A percentile compares a stretch with the other conserved stretches of the same genome.
Evolutionary conservation across 2,113 vertebrate species (phyloP).

Genomic region (Bombycilla garrulus): DNA sequence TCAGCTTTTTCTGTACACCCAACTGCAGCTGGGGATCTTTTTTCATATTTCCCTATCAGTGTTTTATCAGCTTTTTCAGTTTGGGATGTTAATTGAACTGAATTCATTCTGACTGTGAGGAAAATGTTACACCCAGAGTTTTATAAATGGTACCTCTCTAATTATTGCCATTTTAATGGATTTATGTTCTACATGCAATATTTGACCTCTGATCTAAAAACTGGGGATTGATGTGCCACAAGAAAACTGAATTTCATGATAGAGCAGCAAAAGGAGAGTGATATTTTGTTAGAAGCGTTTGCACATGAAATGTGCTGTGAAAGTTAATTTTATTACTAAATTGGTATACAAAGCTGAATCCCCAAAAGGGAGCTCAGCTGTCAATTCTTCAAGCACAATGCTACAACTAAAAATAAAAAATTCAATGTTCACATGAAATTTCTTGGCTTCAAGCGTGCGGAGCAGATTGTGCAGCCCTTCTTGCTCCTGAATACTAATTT

Average conservation of each 20-base stretch:
- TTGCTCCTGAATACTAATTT: background rate
- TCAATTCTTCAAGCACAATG: background rate
- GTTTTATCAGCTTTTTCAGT: conserved; percentile 1
- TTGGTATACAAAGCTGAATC: background rate
- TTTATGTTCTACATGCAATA: background rate
- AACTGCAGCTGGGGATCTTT: background rate
- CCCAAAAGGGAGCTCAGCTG: background rate
- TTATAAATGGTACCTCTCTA: background rate
- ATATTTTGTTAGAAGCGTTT: background rate
- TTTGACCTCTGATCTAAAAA: background rate
- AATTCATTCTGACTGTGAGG: background rate
- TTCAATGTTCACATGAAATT: background rate
- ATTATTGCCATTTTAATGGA: background rate
- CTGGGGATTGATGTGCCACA: background rate
- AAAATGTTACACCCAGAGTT: background rate
- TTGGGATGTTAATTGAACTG: background rate
- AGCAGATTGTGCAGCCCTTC: background rate
- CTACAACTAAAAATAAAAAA: background rate
- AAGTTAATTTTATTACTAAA: conserved; percentile 38
- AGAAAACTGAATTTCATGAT: background rate
- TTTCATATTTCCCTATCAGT: background rate
- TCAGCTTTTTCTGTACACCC: background rate
- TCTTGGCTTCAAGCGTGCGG: background rate
- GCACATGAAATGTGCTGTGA: background rate
- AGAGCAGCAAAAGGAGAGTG: background rate